Percentiles rank a stretch among this genome's conserved stretches.
These are phyloP conservation scores for Rosalia funebris DNA, from an alignment of 2,888 invertebrate genomes.

Conservation along the genomic window DNA sequence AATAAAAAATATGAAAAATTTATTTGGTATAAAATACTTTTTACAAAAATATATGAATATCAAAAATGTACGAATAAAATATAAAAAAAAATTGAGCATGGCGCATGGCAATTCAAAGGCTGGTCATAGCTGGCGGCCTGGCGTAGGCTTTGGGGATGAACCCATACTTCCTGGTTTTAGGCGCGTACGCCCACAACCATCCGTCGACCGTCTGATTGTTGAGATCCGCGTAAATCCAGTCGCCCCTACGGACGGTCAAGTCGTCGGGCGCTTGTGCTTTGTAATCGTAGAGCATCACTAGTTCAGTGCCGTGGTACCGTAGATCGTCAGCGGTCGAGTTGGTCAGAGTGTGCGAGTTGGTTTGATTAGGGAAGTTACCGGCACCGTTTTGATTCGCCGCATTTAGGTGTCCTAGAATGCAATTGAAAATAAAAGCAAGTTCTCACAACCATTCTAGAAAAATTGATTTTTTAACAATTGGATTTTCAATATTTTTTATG, in stretches of 20 bases:
- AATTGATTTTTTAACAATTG: too few relatives aligned
- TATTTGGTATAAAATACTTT: slow-evolving; percentile 48
- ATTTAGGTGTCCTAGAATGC: slow-evolving; percentile 64
- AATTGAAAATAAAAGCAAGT: too few relatives aligned
- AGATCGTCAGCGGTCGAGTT: slow-evolving; percentile 70
- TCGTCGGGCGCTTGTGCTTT: slow-evolving; percentile 95
- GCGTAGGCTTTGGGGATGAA: slow-evolving; percentile 96
- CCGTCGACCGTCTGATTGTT: slow-evolving; percentile 94
- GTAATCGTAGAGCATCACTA: slow-evolving; percentile 95
- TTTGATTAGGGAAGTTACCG: slow-evolving; percentile 53
- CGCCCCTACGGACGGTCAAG: slow-evolving; percentile 88
- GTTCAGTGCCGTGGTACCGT: slow-evolving; percentile 87
- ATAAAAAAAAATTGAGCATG: slow-evolving; percentile 31
- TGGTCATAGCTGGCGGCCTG: slow-evolving; percentile 90
- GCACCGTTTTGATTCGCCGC: slow-evolving; percentile 51
- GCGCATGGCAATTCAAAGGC: slow-evolving; percentile 64
- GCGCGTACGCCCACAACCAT: slow-evolving; percentile 95
- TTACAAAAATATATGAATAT: slow-evolving; percentile 43
- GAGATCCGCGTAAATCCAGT: slow-evolving; percentile 95
- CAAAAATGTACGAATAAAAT: slow-evolving; percentile 29
- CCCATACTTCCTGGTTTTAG: slow-evolving; percentile 90
- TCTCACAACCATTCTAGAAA: too few relatives aligned
- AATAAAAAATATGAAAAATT: slow-evolving; percentile 36
- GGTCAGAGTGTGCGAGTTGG: slow-evolving; percentile 53
- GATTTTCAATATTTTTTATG: too few relatives aligned